Percentiles rank a stretch among this genome's conserved stretches.
These are phyloP conservation scores for Odontamblyopus rebecca DNA, from an alignment of 2,797 vertebrate species.

Conservation along the genomic window DNA sequence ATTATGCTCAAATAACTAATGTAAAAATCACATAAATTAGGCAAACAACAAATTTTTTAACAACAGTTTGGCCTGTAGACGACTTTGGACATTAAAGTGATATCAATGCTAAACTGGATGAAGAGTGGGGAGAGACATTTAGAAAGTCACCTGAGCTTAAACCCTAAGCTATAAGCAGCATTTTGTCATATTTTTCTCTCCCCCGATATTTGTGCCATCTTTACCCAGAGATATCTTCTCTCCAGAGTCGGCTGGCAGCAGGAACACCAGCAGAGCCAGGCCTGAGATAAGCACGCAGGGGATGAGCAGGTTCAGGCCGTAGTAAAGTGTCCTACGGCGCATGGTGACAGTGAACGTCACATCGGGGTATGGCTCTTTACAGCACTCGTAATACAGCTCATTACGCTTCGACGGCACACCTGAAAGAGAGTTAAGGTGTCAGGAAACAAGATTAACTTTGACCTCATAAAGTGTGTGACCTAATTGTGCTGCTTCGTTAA, in stretches of 20 bases:
- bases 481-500: neutral
- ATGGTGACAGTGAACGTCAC: conserved; percentile 92
- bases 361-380: conserved; percentile 91
- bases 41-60: neutral
- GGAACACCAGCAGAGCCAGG: conserved; percentile 88
- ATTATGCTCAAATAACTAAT: neutral
- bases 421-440: conserved; percentile 40
- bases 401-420: conserved; percentile 89
- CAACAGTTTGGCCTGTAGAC: neutral
- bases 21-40: neutral
- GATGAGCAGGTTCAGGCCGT: conserved; percentile 89
- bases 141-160: too few species aligned
- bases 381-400: conserved; percentile 90
- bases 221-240: conserved; percentile 93
- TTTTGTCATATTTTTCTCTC: neutral
- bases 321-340: conserved; percentile 88
- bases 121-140: too few species aligned
- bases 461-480: neutral
- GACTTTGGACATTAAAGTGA: too few species aligned
- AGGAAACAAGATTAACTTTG: neutral
- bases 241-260: conserved; percentile 91
- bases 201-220: neutral
- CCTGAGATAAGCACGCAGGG: conserved; percentile 91
- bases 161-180: neutral
- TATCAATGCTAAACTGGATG: too few species aligned